phyloP scores from a whole-genome alignment of 2,888 invertebrate species.

The Mesorhabditis sp. region DNA sequence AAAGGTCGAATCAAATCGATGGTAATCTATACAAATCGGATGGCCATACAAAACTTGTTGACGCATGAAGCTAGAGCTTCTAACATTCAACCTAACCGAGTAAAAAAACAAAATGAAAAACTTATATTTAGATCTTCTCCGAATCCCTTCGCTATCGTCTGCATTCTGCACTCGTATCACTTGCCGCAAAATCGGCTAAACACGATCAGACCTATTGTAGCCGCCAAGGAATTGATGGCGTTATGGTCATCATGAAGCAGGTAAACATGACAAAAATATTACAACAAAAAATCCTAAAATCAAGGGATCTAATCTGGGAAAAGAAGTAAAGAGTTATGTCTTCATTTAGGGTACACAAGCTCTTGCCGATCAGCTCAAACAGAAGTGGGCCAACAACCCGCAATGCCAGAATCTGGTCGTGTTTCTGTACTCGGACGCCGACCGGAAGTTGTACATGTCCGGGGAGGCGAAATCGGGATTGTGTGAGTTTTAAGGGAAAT shows the following conservation, averaged over 20 bases:
- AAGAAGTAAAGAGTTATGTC: neutral
- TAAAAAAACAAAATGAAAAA: too few species aligned
- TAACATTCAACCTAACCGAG: too few species aligned
- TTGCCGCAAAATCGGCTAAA: neutral
- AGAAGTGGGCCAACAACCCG: neutral
- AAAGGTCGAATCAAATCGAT: too few species aligned
- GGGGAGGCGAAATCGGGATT: neutral
- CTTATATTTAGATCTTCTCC: neutral
- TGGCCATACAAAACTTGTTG: too few species aligned
- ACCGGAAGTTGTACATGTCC: neutral
- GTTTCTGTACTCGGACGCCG: neutral
- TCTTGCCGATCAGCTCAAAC: neutral
- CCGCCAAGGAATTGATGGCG: neutral
- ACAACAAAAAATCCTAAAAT: neutral
- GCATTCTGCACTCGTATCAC: neutral
- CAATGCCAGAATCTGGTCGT: conserved; percentile 2
- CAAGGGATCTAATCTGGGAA: neutral
- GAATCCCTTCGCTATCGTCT: neutral
- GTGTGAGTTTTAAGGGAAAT: neutral
- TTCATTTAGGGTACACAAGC: neutral
- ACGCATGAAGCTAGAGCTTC: too few species aligned
- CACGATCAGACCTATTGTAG: neutral
- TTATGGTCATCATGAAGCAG: neutral
- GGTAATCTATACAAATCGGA: too few species aligned
- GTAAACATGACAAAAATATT: neutral